phyloP scores from a whole-genome alignment of 2,113 vertebrate species.

The Psammodynastes pulverulentus region DNA sequence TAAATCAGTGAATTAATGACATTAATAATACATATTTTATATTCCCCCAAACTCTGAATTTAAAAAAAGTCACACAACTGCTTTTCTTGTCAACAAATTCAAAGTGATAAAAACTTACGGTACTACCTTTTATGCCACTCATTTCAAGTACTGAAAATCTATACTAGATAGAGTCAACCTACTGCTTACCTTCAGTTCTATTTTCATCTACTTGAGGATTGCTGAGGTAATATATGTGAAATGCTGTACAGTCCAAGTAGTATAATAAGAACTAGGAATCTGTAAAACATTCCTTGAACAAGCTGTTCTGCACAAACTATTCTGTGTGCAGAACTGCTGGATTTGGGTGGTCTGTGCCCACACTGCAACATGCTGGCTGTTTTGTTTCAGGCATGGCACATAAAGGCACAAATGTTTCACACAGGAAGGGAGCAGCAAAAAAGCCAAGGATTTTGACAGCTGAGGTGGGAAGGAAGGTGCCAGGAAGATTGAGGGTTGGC shows the following conservation, averaged over 20 bases:
- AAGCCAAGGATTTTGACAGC: neutral
- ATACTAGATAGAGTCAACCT: too few species aligned
- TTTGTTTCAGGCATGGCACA: neutral
- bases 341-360: neutral
- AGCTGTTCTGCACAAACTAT: neutral
- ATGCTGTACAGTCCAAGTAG: neutral
- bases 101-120: neutral
- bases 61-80: neutral
- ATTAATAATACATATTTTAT: neutral
- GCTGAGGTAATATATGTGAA: neutral
- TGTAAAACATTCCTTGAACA: neutral
- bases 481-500: neutral
- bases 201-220: neutral
- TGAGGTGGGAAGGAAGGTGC: neutral
- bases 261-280: neutral
- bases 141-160: neutral
- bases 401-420: neutral
- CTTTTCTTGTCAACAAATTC: neutral
- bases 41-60: neutral
- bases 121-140: neutral
- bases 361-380: neutral
- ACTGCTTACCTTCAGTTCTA: neutral
- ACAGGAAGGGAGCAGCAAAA: neutral
- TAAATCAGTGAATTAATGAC: neutral
- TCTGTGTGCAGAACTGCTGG: neutral